Conservation (phyloP, 2,113 vertebrate genomes). For the Cephalopterus ornatus region DNA sequence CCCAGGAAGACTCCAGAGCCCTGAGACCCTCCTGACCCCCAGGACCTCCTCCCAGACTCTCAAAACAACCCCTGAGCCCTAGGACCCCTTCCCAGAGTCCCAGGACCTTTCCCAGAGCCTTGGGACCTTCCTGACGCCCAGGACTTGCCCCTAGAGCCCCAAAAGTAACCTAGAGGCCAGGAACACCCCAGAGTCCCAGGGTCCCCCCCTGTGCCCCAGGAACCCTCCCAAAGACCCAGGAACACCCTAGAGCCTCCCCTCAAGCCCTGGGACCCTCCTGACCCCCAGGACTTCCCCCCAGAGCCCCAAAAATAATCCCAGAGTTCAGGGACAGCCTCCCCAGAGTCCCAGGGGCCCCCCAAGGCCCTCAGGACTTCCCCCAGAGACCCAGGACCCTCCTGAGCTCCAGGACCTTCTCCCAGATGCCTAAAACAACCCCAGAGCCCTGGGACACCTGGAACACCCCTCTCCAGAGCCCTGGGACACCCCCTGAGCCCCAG, state of each 20-base stretch:
- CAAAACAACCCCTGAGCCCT: too few relatives aligned
- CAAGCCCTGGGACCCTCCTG: neutral
- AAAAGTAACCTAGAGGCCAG: neutral
- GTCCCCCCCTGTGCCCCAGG: neutral
- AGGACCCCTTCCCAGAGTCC: neutral
- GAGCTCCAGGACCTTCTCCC: too few relatives aligned
- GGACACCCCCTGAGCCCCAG: too few relatives aligned
- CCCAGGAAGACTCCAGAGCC: neutral
- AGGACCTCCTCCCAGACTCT: neutral
- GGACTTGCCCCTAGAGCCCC: neutral
- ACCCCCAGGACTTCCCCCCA: too few relatives aligned
- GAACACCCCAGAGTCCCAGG: neutral
- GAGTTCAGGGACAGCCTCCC: too few relatives aligned
- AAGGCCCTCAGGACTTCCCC: rapidly evolving
- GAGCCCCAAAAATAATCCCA: too few relatives aligned
- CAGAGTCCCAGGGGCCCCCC: neutral
- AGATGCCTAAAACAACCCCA: too few relatives aligned
- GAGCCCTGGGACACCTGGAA: neutral
- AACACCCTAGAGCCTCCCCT: too few relatives aligned
- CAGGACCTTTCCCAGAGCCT: neutral
- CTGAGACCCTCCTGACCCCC: too few relatives aligned
- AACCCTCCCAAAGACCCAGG: too few relatives aligned
- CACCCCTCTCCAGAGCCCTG: neutral
- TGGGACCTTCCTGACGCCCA: too few relatives aligned
- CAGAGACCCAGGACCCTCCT: neutral